A percentile compares a stretch with the other conserved stretches of the same genome.
Conservation (phyloP, 2,888 invertebrate genomes). For the Leptarthrus brevirostris region DNA sequence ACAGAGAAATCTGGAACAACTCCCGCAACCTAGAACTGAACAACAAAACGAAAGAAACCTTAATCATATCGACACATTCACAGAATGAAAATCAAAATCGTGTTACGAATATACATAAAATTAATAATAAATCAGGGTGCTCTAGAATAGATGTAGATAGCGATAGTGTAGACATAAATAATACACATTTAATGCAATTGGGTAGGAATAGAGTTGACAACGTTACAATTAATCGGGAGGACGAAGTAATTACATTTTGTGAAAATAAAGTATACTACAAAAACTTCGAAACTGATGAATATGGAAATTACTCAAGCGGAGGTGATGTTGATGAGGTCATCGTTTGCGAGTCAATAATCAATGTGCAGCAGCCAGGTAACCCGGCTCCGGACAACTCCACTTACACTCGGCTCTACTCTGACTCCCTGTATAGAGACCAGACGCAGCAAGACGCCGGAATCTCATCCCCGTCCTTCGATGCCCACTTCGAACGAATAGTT, state of each 20-base stretch:
- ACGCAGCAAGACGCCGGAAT: constrained; percentile 31
- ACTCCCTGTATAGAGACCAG: constrained; percentile 47
- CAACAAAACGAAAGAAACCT: constrained; percentile 5
- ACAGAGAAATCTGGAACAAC: constrained; percentile 49
- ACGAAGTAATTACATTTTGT: constrained; percentile 10
- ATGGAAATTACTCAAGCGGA: constrained; percentile 23
- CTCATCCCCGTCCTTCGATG: constrained; percentile 49
- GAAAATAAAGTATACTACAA: constrained; percentile 52
- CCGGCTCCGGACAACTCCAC: constrained; percentile 37
- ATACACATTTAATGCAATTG: constrained; percentile 39
- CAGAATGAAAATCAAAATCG: constrained; percentile 29
- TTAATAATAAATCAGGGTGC: constrained; percentile 55
- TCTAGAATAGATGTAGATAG: constrained; percentile 53
- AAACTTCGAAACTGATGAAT: constrained; percentile 48
- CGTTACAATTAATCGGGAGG: not conserved
- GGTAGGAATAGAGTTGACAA: constrained; percentile 15
- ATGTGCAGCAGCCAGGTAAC: not conserved
- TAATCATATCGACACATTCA: constrained; percentile 7
- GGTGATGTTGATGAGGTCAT: constrained; percentile 50
- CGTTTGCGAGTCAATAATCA: constrained; percentile 52
- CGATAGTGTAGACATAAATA: constrained; percentile 50
- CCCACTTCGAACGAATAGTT: constrained; percentile 49
- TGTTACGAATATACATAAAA: constrained; percentile 35
- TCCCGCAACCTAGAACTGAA: constrained; percentile 43
- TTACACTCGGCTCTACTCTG: constrained; percentile 51